Evolutionary conservation across 2,888 invertebrate genomes (phyloP), one percentile per base, ranked within the genome.

Genomic region (Acronicta leporina): DNA sequence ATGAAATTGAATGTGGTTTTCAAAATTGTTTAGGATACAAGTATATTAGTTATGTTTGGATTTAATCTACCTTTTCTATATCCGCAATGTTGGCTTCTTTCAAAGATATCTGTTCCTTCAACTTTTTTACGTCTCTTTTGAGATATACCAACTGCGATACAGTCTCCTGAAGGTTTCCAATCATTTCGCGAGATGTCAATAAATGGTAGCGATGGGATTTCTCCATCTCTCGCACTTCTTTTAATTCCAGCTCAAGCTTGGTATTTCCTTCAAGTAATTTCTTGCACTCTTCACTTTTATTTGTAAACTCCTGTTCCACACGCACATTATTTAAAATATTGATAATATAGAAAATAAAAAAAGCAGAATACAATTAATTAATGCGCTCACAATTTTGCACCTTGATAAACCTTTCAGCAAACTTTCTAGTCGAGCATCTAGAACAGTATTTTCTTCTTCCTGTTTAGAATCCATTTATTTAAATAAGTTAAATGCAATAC

Each of bases 121-220:
- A 74, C 69, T 87, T 91, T 70, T 92, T 93, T 0, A 86, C 72
- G 62, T 94, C 92, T 41, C 91, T 85, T 79, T 92, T 94, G 8
- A 94, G 80, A 77, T 92, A 90, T 38, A 93, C 89, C 15, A 94
- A 78, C 43, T 92, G 91, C 0, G 94, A 92, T 10, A 94, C 89
- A 5, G 92, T 94, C 57, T 94, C 92, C 70, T 94, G 94, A 1
- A 94, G 82, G 63, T 90, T 92, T 10, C 82, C 91, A 40, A 94
- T 92, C 91, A 94, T 94, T 84, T 94, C 93, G 25, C 93, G 86
- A 20, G 92, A 91, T 11, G 86, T 85, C 53, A 88, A 72, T 67
- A 94, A 85, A 78, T 93, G 92, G 64, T 88, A 92, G 9, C 92
- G 89, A 75, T 94, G 92, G 0, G 92, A 90, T 68, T 94, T 93